Conservation (phyloP, 2,797 vertebrate species). For the Enteromius unitaeniatus region DNA sequence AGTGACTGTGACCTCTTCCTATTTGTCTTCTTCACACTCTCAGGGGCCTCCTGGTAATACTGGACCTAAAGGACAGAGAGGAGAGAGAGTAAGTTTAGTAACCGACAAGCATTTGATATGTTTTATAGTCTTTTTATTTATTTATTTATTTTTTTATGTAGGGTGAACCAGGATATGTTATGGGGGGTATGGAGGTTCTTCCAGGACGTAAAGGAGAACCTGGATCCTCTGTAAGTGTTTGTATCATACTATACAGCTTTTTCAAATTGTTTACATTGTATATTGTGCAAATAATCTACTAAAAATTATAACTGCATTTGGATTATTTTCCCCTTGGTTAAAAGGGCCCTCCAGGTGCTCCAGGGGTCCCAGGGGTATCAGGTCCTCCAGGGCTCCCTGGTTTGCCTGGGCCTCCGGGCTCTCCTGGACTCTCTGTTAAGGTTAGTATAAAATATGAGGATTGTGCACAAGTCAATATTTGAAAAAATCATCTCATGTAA, state of each 20-base stretch:
- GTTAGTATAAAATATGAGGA: slow-evolving; percentile 65
- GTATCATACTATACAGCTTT: background rate
- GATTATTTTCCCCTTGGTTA: background rate
- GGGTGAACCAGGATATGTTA: slow-evolving; percentile 89
- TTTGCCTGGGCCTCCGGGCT: slow-evolving; percentile 77
- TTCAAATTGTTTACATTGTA: background rate
- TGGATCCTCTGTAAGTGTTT: slow-evolving; percentile 80
- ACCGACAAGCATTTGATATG: background rate
- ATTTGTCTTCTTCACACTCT: slow-evolving; percentile 16
- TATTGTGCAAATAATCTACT: background rate
- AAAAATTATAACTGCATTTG: background rate
- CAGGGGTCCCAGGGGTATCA: slow-evolving; percentile 81
- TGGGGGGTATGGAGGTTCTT: slow-evolving; percentile 81
- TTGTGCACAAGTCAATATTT: background rate
- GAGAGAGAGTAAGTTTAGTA: slow-evolving; percentile 84
- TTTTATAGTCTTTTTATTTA: background rate
- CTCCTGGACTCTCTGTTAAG: slow-evolving; percentile 84
- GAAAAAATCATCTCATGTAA: background rate
- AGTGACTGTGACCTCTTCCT: background rate
- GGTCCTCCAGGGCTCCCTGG: slow-evolving; percentile 83
- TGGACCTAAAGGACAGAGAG: slow-evolving; percentile 86
- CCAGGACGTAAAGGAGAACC: slow-evolving; percentile 86
- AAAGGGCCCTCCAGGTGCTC: slow-evolving; percentile 78
- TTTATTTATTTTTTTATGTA: slow-evolving; percentile 52
- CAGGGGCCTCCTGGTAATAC: slow-evolving; percentile 82